Base-by-base conservation (phyloP, 2,888 invertebrate genomes). In the Malthinus seriepunctatus region DNA sequence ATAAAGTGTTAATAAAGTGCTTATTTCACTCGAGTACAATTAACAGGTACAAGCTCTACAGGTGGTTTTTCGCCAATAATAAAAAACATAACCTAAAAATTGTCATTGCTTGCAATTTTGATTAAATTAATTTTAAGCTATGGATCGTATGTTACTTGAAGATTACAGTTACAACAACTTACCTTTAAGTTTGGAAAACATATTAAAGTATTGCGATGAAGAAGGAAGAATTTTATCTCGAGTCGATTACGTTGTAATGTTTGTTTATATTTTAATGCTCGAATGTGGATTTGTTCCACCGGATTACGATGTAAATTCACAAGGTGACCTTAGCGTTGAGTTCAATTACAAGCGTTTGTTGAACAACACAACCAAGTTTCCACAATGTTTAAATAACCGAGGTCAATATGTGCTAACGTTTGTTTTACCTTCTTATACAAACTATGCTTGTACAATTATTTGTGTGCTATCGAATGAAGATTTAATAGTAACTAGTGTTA, bases 231-330 rank as follows among this genome's bases (percentile, higher is more conserved):
- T n/a, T 1, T 44, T 65, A 35, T 57, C 60, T 31, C 57, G 56
- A 31, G 64, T 63, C 54, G 78, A 79, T 61, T 68, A 76, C 12
- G 59, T 78, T 49, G 71, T 72, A n/a, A 70, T 76, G 51, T 65
- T 78, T 32, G 63, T 78, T 31, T 77, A 77, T 60, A 66, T 78
- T 50, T 51, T 78, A 32, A 77, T 77, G 75, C 60, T 78, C 15
- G 79, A 79, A 67, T 65, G 63, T 63, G 78, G 77, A 39, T 79
- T 79, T 65, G 67, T 76, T 15, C 73, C 76, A 15, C 42, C 45
- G n/a, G 65, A 71, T 45, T 65, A 62, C 39, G 54, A 8, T 7
- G 12, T 60, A 54, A 32, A 44, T 55, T 32, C 63, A 59, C 49
- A 52, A 51, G 42, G 52, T 47, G n/a, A 51, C 8, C n/a, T 45